Conservation (phyloP, 2,888 invertebrate species). For the Polymixis flavicincta region DNA sequence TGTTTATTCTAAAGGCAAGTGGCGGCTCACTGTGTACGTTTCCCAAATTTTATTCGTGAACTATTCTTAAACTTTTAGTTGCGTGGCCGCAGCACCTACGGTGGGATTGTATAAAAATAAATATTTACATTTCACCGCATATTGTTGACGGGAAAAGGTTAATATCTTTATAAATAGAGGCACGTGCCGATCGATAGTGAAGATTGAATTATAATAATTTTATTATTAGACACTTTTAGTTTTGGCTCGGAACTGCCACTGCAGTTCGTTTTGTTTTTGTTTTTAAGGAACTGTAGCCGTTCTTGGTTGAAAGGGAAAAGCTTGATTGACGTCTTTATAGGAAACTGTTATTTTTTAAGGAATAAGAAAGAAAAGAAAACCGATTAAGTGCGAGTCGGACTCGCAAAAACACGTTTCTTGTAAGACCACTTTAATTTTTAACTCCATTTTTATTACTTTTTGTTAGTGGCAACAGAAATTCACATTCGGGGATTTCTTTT, state of each 20-base stretch:
- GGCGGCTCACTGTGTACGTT: slow-evolving; percentile 70
- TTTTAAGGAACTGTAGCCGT: background rate
- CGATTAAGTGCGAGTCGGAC: too few relatives aligned
- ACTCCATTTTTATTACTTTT: too few relatives aligned
- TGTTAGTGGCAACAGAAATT: too few relatives aligned
- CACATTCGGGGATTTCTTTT: too few relatives aligned
- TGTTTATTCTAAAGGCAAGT: slow-evolving; percentile 80
- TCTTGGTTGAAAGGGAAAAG: background rate
- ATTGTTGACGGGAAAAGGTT: slow-evolving; percentile 85
- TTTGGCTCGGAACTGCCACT: slow-evolving; percentile 43
- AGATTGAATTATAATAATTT: slow-evolving; percentile 77
- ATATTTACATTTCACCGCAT: slow-evolving; percentile 84
- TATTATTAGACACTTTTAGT: slow-evolving; percentile 60
- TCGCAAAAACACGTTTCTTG: too few relatives aligned
- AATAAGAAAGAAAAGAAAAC: too few relatives aligned
- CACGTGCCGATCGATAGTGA: slow-evolving; percentile 62
- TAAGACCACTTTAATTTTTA: too few relatives aligned
- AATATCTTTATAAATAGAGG: slow-evolving; percentile 84
- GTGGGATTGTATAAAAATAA: slow-evolving; percentile 82
- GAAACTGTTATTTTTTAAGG: background rate
- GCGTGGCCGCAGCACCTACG: slow-evolving; percentile 44
- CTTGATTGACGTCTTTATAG: background rate
- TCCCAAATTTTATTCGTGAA: slow-evolving; percentile 69
- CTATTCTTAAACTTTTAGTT: slow-evolving; percentile 75
- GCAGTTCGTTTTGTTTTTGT: slow-evolving; percentile 19